phyloP scores from a whole-genome alignment of 30 jellyfish, hydroid and myxozoan genomes.

The Aurelia aurita complex sp. Pacific region DNA sequence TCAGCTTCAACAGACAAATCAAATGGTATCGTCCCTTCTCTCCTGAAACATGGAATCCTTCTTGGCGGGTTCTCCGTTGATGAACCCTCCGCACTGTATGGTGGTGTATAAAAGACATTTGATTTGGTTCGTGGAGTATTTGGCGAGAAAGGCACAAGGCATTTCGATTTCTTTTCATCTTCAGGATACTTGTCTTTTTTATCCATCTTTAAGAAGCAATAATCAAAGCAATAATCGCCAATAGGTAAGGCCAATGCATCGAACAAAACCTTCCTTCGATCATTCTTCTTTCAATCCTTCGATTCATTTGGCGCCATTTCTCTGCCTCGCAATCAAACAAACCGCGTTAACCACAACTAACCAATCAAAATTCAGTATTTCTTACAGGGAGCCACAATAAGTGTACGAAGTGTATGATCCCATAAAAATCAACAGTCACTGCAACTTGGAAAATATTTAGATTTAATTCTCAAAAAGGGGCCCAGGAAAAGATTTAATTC shows the following conservation, averaged over 20 bases:
- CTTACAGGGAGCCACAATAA: constrained; percentile 62
- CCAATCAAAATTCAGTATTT: constrained; percentile 35
- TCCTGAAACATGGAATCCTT: constrained; percentile 19
- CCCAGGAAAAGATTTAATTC: too few relatives aligned
- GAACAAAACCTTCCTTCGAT: neutral
- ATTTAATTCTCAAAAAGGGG: too few relatives aligned
- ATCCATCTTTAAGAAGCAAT: constrained; percentile 29
- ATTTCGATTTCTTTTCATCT: neutral
- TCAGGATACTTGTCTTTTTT: constrained; percentile 16
- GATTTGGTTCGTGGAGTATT: constrained; percentile 52
- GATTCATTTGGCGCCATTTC: constrained; percentile 55
- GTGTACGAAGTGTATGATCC: too few relatives aligned
- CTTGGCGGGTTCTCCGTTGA: constrained; percentile 5
- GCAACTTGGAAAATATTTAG: too few relatives aligned
- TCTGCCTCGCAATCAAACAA: constrained; percentile 73
- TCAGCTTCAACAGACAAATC: constrained; percentile 34
- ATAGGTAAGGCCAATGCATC: neutral
- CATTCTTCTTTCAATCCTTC: neutral
- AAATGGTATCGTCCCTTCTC: constrained; percentile 26
- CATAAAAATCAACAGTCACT: too few relatives aligned
- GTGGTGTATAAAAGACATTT: constrained; percentile 53
- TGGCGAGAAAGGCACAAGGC: constrained; percentile 34
- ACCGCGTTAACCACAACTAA: constrained; percentile 44
- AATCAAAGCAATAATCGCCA: constrained; percentile 8
- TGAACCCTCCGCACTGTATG: constrained; percentile 26